Percentiles rank a stretch among this genome's conserved stretches.
Conservation (phyloP, 1,140 invertebrate genomes). For the Pogonus chalceus region DNA sequence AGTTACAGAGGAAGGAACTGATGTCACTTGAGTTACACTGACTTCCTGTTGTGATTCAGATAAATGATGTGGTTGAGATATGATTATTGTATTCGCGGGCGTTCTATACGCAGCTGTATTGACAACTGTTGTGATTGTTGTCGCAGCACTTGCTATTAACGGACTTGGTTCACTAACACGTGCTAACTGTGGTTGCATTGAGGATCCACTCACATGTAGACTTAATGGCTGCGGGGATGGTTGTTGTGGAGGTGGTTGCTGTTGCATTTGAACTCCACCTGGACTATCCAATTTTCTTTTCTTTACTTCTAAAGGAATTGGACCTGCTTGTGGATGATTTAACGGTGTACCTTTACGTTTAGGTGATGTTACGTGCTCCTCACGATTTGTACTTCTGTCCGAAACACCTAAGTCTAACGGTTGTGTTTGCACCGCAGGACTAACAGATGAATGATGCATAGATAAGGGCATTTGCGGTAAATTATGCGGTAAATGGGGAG, state of each 20-base stretch:
- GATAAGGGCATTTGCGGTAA: constrained; percentile 33
- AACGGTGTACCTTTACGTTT: constrained; percentile 44
- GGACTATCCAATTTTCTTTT: constrained; percentile 36
- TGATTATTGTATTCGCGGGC: constrained; percentile 16
- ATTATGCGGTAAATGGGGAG: constrained; percentile 37
- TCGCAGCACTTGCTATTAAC: constrained; percentile 61
- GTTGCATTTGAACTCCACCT: constrained; percentile 23
- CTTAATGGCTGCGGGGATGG: constrained; percentile 8
- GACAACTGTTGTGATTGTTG: constrained; percentile 60
- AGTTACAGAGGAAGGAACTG: constrained; percentile 43
- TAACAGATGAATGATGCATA: constrained; percentile 34
- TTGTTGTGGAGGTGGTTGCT: constrained; percentile 1
- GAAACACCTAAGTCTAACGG: constrained; percentile 62
- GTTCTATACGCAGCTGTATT: constrained; percentile 45
- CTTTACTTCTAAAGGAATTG: constrained; percentile 44
- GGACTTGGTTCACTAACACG: constrained; percentile 55
- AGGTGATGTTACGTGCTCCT: constrained; percentile 39
- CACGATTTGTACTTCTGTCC: constrained; percentile 36
- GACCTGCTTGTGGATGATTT: constrained; percentile 24
- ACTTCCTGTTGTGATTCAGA: constrained; percentile 3
- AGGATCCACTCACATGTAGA: constrained; percentile 22
- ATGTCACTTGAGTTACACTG: constrained; percentile 31
- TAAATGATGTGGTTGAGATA: constrained; percentile 14
- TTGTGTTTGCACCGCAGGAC: constrained; percentile 46
- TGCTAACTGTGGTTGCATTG: constrained; percentile 40